Conservation (phyloP, 2,888 invertebrate species). For the Diarsia dahlii region DNA sequence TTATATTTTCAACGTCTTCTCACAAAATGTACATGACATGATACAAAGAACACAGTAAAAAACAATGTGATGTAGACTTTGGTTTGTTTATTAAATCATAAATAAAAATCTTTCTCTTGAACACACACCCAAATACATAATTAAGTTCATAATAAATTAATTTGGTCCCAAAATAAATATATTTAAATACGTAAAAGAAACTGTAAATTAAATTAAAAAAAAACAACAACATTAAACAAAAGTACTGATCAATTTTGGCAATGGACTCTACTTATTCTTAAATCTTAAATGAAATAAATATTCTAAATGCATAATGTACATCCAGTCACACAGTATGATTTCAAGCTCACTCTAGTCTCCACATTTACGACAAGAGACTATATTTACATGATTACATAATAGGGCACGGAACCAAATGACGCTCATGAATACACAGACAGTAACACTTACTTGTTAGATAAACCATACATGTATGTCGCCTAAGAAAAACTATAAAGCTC, state of each 20-base stretch:
- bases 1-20: conserved; percentile 82
- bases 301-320: conserved; percentile 82
- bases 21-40: conserved; percentile 82
- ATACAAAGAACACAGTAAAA: conserved; percentile 84
- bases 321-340: conserved; percentile 81
- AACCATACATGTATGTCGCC: conserved; percentile 80
- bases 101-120: conserved; percentile 88
- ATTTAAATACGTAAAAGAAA: conserved; percentile 87
- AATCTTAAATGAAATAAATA: conserved; percentile 88
- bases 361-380: conserved; percentile 77
- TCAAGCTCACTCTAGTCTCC: conserved; percentile 77
- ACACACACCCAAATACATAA: conserved; percentile 89
- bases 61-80: conserved; percentile 89
- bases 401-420: conserved; percentile 81
- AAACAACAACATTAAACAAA: conserved; percentile 87
- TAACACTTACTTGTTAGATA: conserved; percentile 78
- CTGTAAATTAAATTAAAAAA: conserved; percentile 78
- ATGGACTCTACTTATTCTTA: conserved; percentile 88
- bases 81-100: conserved; percentile 90
- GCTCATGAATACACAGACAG: conserved; percentile 80
- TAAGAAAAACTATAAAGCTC: conserved; percentile 86
- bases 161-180: conserved; percentile 91
- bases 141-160: conserved; percentile 89
- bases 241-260: conserved; percentile 90
- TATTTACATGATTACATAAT: conserved; percentile 82